Evolutionary conservation across 2,797 vertebrate species (phyloP).

Genomic region (Propithecus perrieri): DNA sequence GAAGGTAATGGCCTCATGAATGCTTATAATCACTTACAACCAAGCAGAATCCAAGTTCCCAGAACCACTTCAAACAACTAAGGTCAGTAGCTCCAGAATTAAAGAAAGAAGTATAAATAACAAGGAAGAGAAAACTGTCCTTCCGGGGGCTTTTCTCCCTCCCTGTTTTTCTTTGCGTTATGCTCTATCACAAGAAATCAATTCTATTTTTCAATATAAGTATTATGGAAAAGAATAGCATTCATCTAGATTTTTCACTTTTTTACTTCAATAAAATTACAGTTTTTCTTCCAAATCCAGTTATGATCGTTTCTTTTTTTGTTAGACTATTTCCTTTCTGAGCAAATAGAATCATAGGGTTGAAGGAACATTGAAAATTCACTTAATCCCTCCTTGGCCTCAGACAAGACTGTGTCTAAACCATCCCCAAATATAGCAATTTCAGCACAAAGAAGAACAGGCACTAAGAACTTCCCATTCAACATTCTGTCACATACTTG

Average conservation of each 20-base stretch:
- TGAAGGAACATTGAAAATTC: constrained; percentile 72
- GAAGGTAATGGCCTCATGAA: constrained; percentile 15
- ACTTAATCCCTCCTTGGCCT: constrained; percentile 73
- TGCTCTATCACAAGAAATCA: constrained; percentile 26
- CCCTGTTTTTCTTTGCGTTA: not conserved
- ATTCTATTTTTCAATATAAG: constrained; percentile 42
- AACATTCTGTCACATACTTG: constrained; percentile 61
- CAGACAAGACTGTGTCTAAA: constrained; percentile 69
- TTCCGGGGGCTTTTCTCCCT: not conserved
- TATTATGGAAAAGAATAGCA: constrained; percentile 41
- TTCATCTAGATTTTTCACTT: constrained; percentile 44
- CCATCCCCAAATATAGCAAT: constrained; percentile 72
- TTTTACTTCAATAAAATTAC: constrained; percentile 45
- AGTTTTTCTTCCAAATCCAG: constrained; percentile 52
- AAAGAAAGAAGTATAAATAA: not conserved
- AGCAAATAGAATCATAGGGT: constrained; percentile 65
- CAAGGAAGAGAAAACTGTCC: constrained; percentile 21
- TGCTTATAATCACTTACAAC: constrained; percentile 32
- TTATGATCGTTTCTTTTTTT: not conserved
- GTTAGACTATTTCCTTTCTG: constrained; percentile 54
- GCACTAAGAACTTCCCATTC: constrained; percentile 60
- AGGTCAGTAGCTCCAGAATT: constrained; percentile 35
- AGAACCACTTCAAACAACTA: constrained; percentile 43
- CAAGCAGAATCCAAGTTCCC: not conserved
- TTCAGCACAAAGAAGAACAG: constrained; percentile 68